Evolutionary conservation across 2,113 vertebrate species (phyloP).

Genomic region (Bubo blakistoni): DNA sequence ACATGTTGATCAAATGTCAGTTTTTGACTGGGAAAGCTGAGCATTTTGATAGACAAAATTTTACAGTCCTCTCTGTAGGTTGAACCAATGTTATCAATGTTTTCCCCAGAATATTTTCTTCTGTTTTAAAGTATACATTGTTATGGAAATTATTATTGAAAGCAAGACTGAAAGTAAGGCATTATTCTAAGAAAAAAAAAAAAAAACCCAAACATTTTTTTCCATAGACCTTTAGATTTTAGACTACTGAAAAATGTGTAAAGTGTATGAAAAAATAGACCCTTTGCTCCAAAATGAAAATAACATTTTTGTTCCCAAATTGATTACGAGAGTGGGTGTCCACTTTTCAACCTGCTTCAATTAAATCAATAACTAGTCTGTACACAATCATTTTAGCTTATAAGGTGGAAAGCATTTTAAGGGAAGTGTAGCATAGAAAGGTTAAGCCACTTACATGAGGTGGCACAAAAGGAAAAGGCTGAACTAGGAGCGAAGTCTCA

Average conservation of each 20-base stretch:
- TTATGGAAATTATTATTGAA: neutral
- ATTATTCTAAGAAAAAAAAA: neutral
- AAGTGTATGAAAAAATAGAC: neutral
- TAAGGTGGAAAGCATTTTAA: neutral
- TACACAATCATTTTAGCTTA: neutral
- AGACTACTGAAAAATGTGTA: neutral
- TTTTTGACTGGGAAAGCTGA: neutral
- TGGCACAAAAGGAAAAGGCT: neutral
- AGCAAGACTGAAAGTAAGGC: neutral
- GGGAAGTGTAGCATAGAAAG: neutral
- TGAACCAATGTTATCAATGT: neutral
- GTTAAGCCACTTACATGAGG: neutral
- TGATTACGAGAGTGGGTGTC: neutral
- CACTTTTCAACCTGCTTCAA: neutral
- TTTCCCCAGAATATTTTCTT: neutral
- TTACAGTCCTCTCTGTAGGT: neutral
- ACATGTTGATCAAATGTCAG: neutral
- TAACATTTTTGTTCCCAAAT: neutral
- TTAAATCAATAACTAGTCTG: neutral
- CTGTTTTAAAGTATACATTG: neutral
- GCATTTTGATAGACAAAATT: neutral
- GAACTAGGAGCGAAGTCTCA: neutral
- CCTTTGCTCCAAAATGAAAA: neutral
- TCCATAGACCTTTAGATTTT: neutral
- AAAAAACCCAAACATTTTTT: fast-evolving